Conservation (phyloP, 2,113 vertebrate species). For the Ariopsis seemanni region DNA sequence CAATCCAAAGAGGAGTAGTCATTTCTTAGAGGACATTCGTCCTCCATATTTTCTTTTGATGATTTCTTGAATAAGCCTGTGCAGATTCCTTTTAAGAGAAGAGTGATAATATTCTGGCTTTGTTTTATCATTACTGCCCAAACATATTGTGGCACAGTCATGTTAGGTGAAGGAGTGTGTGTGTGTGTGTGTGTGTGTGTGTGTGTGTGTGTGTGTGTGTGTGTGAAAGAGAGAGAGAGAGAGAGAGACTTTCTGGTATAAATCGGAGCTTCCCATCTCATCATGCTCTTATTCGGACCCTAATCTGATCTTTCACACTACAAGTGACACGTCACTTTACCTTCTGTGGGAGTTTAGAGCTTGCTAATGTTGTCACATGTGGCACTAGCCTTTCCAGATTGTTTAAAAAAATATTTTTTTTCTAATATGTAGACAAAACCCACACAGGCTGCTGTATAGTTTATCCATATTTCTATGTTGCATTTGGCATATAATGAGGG, state of each 20-base stretch:
- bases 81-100: neutral
- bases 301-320: neutral
- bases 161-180: conserved; percentile 23
- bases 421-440: neutral
- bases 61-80: neutral
- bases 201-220: conserved; percentile 14
- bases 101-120: conserved; percentile 24
- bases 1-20: neutral
- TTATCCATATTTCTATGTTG: neutral
- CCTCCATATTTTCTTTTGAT: neutral
- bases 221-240: neutral
- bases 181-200: neutral
- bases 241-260: conserved; percentile 33
- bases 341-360: neutral
- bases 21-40: neutral
- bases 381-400: neutral
- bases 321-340: neutral
- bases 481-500: neutral
- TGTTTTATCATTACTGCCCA: conserved; percentile 52
- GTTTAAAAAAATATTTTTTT: neutral
- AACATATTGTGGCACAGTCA: conserved; percentile 28
- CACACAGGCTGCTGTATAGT: neutral
- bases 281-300: neutral
- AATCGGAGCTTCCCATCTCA: conserved; percentile 51
- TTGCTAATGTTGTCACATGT: neutral